Evolutionary conservation across 1,140 invertebrate genomes (phyloP).

Genomic region (Trigoniulus corallinus): DNA sequence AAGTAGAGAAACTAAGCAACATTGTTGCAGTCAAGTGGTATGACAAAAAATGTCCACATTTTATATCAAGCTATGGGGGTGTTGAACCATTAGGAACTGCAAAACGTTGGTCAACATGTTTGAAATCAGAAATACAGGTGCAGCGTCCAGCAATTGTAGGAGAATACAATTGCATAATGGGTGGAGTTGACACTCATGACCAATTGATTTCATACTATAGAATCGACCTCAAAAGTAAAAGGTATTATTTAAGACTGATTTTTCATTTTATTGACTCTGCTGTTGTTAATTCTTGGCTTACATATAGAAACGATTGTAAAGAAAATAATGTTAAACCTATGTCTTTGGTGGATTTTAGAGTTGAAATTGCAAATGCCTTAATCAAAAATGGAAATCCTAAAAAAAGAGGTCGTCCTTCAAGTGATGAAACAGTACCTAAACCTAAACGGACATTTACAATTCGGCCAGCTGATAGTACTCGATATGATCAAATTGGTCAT

Average conservation of each 20-base stretch:
- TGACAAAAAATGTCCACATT: not conserved
- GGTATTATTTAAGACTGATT: not conserved
- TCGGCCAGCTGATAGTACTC: no score
- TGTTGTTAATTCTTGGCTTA: slow-evolving; percentile 1
- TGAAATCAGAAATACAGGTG: not conserved
- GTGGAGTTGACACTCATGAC: slow-evolving; percentile 1
- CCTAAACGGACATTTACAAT: no score
- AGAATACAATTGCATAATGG: slow-evolving; percentile 5
- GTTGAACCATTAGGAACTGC: not conserved
- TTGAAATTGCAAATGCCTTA: no score
- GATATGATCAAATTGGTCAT: no score
- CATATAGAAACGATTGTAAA: no score
- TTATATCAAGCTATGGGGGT: not conserved
- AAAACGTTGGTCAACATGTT: not conserved
- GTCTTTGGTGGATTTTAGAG: no score
- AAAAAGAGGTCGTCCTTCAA: no score
- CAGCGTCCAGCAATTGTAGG: not conserved
- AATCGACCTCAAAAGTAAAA: not conserved
- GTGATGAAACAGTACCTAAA: no score
- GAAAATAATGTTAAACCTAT: no score
- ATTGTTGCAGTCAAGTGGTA: not conserved
- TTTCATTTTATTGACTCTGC: slow-evolving; percentile 1
- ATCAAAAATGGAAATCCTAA: no score
- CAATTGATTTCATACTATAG: not conserved
- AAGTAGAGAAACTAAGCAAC: not conserved